Conservation (phyloP, 2,113 vertebrate species). For the Fulmarus glacialis region DNA sequence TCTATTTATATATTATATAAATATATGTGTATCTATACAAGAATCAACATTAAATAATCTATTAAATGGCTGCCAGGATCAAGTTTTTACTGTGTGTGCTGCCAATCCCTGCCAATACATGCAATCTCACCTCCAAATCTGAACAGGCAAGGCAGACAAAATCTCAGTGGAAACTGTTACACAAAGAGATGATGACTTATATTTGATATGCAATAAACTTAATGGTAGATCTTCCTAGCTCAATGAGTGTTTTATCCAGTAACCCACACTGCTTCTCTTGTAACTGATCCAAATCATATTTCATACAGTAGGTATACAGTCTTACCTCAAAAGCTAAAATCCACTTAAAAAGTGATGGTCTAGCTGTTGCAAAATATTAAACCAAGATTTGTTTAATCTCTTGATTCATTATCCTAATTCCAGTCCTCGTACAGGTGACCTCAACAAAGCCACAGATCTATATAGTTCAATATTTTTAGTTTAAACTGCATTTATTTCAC, state of each 20-base stretch:
- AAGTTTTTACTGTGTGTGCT: not conserved
- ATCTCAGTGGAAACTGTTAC: not conserved
- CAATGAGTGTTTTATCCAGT: not conserved
- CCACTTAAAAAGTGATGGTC: not conserved
- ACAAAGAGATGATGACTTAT: too few species aligned
- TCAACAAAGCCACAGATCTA: not conserved
- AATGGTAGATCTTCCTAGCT: not conserved
- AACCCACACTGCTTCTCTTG: not conserved
- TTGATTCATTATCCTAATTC: not conserved
- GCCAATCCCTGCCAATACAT: not conserved
- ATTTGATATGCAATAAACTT: not conserved
- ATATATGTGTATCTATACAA: not conserved
- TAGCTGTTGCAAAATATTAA: not conserved
- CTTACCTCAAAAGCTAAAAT: not conserved
- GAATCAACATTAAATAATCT: not conserved
- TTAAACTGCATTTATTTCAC: not conserved
- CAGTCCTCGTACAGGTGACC: not conserved
- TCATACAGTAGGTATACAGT: fast-evolving
- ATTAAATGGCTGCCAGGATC: too few species aligned
- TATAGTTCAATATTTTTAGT: not conserved
- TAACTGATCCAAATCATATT: not conserved
- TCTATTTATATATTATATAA: not conserved
- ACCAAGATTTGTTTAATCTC: not conserved
- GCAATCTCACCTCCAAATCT: not conserved
- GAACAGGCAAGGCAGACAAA: not conserved